These are phyloP conservation scores for Mus musculus DNA, from an alignment of 2,113 vertebrate genomes.

Conservation along the genomic window GRCm39 chr1:42531001-42531500, in stretches of 20 bases:
- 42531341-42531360: slow-evolving; percentile 54
- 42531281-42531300: not conserved
- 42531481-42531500: slow-evolving; percentile 44
- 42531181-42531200: slow-evolving; percentile 86
- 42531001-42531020: slow-evolving; percentile 91
- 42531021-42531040: slow-evolving; percentile 89
- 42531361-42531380: not conserved
- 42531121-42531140: slow-evolving; percentile 87
- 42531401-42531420: slow-evolving; percentile 58
- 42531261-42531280: slow-evolving; percentile 49
- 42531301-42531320: slow-evolving; percentile 16
- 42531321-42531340: slow-evolving; percentile 11
- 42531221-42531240: slow-evolving; percentile 89
- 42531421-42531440: slow-evolving; percentile 47
- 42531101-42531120: slow-evolving; percentile 82
- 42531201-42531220: slow-evolving; percentile 90
- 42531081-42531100: slow-evolving; percentile 84
- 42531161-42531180: slow-evolving; percentile 84
- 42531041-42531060: slow-evolving; percentile 91
- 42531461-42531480: not conserved
- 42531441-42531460: slow-evolving; percentile 70
- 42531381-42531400: not conserved
- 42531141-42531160: slow-evolving; percentile 84
- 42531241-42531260: slow-evolving; percentile 77
- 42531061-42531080: slow-evolving; percentile 87